Evolutionary conservation across 1,140 invertebrate genomes (phyloP).

Genomic region (Sycophila sp.): DNA sequence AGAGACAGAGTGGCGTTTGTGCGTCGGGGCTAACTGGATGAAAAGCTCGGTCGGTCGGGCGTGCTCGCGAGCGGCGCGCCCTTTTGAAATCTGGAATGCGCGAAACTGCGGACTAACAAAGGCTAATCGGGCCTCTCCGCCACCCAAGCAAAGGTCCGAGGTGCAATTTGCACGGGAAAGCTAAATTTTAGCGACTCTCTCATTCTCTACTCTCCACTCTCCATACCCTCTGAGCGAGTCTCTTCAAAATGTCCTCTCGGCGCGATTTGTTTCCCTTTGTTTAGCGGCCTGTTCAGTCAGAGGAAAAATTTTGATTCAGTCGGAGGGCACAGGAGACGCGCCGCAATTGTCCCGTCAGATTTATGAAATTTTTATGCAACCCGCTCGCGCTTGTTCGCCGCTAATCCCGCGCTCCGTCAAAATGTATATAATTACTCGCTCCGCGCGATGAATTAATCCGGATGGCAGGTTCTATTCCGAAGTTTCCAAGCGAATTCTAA

Average conservation of each 20-base stretch:
- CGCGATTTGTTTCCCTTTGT: too few species aligned
- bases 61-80: not conserved
- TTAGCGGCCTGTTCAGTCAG: too few species aligned
- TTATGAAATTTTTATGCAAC: too few species aligned
- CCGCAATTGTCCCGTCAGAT: too few species aligned
- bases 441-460: too few species aligned
- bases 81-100: conserved; percentile 10
- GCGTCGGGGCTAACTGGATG: not conserved
- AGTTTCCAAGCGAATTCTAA: too few species aligned
- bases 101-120: conserved; percentile 4
- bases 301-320: not conserved
- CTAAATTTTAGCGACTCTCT: conserved; percentile 1
- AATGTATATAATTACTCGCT: too few species aligned
- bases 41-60: not conserved
- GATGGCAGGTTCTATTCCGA: too few species aligned
- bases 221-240: not conserved
- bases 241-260: conserved; percentile 1
- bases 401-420: too few species aligned
- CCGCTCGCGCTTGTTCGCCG: too few species aligned
- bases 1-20: not conserved
- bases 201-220: too few species aligned
- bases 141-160: not conserved
- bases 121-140: not conserved
- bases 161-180: conserved; percentile 11
- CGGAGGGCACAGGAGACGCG: too few species aligned